These are phyloP conservation scores for Drosophila seguyi DNA, from an alignment of 1,140 invertebrate genomes.

Conservation along the genomic window DNA sequence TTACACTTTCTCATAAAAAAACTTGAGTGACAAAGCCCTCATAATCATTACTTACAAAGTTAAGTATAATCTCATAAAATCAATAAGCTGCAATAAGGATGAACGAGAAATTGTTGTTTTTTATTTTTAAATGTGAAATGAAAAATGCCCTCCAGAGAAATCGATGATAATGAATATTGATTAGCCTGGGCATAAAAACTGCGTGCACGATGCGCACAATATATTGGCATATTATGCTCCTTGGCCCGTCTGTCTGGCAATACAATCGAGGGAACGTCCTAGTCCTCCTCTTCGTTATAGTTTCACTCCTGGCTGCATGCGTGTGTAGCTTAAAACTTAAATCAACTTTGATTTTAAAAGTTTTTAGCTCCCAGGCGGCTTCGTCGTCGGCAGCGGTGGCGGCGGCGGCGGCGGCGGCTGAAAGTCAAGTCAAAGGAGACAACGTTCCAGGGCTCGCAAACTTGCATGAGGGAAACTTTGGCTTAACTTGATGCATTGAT, in stretches of 20 bases:
- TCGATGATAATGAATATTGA: slow-evolving; percentile 73
- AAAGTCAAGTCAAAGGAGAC: slow-evolving; percentile 51
- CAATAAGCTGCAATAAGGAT: neutral
- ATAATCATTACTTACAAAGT: slow-evolving; percentile 4
- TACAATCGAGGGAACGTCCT: neutral
- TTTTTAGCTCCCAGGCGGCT: slow-evolving; percentile 58
- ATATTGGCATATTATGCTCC: slow-evolving; percentile 57
- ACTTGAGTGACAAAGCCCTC: neutral
- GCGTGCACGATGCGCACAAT: slow-evolving; percentile 29
- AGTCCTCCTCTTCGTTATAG: neutral
- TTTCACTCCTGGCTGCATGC: slow-evolving; percentile 27
- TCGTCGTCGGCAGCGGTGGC: neutral
- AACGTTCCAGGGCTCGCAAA: slow-evolving; percentile 26
- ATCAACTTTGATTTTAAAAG: slow-evolving; percentile 76
- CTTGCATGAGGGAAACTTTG: slow-evolving; percentile 51
- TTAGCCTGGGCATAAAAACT: slow-evolving; percentile 41
- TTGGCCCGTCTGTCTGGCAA: slow-evolving; percentile 6
- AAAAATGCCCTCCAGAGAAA: slow-evolving; percentile 1
- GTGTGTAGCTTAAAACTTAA: slow-evolving; percentile 57
- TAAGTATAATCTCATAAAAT: neutral
- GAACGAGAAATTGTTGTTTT: neutral
- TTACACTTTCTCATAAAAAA: neutral
- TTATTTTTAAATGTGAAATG: slow-evolving; percentile 3
- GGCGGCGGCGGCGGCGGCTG: neutral
- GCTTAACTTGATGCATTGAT: slow-evolving; percentile 73